A percentile compares a stretch with the other conserved stretches of the same genome.
Evolutionary conservation across 1,140 invertebrate genomes (phyloP).

Genomic region (Trachymyrmex cornetzi): DNA sequence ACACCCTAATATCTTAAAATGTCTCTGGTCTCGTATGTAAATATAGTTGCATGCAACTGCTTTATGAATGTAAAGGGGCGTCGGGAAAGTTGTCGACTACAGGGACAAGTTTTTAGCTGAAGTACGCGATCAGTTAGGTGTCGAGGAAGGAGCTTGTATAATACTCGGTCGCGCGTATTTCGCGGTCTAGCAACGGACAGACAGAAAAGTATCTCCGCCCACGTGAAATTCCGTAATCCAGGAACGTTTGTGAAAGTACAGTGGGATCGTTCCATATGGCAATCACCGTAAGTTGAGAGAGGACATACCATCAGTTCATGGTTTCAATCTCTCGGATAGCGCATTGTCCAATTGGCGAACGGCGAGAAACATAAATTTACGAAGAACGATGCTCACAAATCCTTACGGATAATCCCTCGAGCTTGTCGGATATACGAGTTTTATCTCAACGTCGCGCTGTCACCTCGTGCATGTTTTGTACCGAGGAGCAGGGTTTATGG

Average conservation of each 20-base stretch:
- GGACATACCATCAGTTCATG: slow-evolving; percentile 17
- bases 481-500: too few species aligned
- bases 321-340: slow-evolving; percentile 48
- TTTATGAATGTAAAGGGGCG: slow-evolving; percentile 15
- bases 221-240: slow-evolving; percentile 68
- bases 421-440: slow-evolving; percentile 14
- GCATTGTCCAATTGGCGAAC: slow-evolving; percentile 26
- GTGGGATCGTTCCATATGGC: slow-evolving; percentile 38
- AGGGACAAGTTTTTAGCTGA: slow-evolving; percentile 33
- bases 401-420: slow-evolving; percentile 1
- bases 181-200: slow-evolving; percentile 7
- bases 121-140: not conserved
- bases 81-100: slow-evolving; percentile 22
- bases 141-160: slow-evolving; percentile 31
- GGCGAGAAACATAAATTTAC: slow-evolving; percentile 38
- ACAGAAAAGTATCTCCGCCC: slow-evolving; percentile 70
- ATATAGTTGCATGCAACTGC: slow-evolving; percentile 9
- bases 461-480: not conserved
- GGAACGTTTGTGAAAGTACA: slow-evolving; percentile 68
- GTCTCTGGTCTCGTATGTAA: not conserved
- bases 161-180: slow-evolving; percentile 45
- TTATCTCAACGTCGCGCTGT: not conserved
- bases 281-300: slow-evolving; percentile 36
- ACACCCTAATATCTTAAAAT: not conserved
- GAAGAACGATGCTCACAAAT: slow-evolving; percentile 12